A percentile compares a stretch with the other conserved stretches of the same genome.
Evolutionary conservation across 2,113 vertebrate genomes (phyloP).

Genomic region (Hirundichthys speculiger): DNA sequence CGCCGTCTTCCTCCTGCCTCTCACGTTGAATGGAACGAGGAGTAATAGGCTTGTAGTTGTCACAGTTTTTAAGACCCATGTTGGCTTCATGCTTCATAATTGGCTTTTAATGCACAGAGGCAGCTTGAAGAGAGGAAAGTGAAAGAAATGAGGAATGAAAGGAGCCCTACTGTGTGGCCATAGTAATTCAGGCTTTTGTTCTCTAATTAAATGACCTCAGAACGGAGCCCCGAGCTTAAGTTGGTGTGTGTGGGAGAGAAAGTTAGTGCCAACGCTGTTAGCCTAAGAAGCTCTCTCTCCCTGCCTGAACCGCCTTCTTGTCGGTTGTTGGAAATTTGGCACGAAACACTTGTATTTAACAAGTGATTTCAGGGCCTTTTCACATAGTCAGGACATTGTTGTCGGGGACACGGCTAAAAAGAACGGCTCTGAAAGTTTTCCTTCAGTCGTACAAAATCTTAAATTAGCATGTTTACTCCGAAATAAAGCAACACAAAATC

Average conservation of each 20-base stretch:
- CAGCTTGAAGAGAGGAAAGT: conserved; percentile 54
- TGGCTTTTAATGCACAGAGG: conserved; percentile 70
- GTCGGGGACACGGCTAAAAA: too few species aligned
- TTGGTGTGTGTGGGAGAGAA: conserved; percentile 38
- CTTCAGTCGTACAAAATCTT: too few species aligned
- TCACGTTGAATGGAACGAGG: conserved; percentile 54
- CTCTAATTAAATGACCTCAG: conserved; percentile 78
- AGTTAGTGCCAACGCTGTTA: too few species aligned
- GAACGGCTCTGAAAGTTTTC: too few species aligned
- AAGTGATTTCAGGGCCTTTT: conserved; percentile 56
- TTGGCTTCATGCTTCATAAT: conserved; percentile 76
- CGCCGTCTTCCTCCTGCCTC: conserved; percentile 40
- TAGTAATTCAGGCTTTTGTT: conserved; percentile 78
- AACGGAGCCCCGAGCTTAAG: conserved; percentile 56
- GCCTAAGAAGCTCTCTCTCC: conserved; percentile 41
- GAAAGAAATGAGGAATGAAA: conserved; percentile 67
- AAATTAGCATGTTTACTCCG: too few species aligned
- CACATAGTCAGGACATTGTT: conserved; percentile 45
- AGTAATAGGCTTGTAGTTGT: conserved; percentile 76
- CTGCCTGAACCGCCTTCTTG: conserved; percentile 41
- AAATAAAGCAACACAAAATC: too few species aligned
- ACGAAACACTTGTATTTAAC: conserved; percentile 51
- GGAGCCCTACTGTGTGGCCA: conserved; percentile 67
- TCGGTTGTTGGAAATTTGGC: conserved; percentile 57
- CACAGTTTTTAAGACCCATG: conserved; percentile 74